Conservation (phyloP, 2,797 vertebrate species). For the Lithobates sylvaticus region DNA sequence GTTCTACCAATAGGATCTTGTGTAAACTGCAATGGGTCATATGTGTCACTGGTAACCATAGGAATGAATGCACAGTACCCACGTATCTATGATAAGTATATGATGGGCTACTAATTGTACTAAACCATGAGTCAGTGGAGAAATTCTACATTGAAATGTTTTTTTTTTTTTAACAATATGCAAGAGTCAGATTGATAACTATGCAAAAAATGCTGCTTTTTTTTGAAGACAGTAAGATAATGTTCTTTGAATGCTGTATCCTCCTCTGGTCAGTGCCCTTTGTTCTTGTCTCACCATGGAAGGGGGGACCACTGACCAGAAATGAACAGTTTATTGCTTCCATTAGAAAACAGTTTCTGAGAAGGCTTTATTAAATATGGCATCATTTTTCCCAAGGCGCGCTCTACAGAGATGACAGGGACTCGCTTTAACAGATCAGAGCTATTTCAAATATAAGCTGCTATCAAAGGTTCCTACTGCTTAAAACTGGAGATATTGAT, state of each 20-base stretch:
- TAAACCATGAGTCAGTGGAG: too few relatives aligned
- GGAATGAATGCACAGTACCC: too few relatives aligned
- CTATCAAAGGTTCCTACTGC: neutral
- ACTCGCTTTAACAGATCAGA: neutral
- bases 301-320: neutral
- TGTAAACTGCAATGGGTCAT: too few relatives aligned
- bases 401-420: neutral
- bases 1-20: too few relatives aligned
- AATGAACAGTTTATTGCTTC: slow-evolving; percentile 24
- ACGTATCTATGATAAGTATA: too few relatives aligned
- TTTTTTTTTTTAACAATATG: too few relatives aligned
- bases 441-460: neutral
- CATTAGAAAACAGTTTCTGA: neutral
- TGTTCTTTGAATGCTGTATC: neutral
- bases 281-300: neutral
- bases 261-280: neutral
- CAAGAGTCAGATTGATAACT: too few relatives aligned
- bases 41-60: too few relatives aligned
- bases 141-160: too few relatives aligned
- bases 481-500: neutral
- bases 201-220: too few relatives aligned
- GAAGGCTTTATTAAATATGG: slow-evolving; percentile 1
- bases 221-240: too few relatives aligned
- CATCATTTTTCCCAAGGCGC: neutral
- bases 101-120: too few relatives aligned